phyloP scores from a whole-genome alignment of 2,888 invertebrate genomes.

The Nudaria mundana region DNA sequence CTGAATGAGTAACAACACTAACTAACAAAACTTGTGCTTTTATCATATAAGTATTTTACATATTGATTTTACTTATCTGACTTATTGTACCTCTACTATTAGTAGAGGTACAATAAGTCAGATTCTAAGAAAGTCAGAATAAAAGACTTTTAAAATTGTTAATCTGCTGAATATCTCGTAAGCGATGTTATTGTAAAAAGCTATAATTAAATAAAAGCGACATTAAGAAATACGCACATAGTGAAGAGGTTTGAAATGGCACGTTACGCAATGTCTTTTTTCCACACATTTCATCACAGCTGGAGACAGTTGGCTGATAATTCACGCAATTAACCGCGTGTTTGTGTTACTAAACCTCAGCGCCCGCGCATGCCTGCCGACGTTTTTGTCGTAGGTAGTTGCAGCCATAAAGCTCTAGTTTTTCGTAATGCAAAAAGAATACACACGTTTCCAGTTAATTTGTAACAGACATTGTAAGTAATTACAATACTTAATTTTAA shows the following conservation, averaged over 20 bases:
- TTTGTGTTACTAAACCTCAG: conserved; percentile 47
- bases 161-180: too few species aligned
- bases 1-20: too few species aligned
- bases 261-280: conserved; percentile 61
- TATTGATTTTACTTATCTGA: too few species aligned
- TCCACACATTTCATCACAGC: conserved; percentile 63
- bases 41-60: too few species aligned
- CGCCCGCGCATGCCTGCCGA: conserved; percentile 42
- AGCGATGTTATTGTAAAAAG: too few species aligned
- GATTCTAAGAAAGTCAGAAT: too few species aligned
- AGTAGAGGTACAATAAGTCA: too few species aligned
- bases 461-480: conserved; percentile 44
- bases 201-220: conserved; percentile 15
- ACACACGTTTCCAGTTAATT: conserved; percentile 54
- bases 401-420: conserved; percentile 18
- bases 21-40: too few species aligned
- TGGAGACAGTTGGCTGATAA: conserved; percentile 60
- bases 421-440: conserved; percentile 52
- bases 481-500: conserved; percentile 47
- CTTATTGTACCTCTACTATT: too few species aligned
- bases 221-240: conserved; percentile 21
- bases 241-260: conserved; percentile 32
- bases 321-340: conserved; percentile 64
- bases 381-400: conserved; percentile 46
- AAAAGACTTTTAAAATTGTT: too few species aligned